Evolutionary conservation across 2,888 invertebrate genomes (phyloP).

Genomic region (Drosophila neonasuta): DNA sequence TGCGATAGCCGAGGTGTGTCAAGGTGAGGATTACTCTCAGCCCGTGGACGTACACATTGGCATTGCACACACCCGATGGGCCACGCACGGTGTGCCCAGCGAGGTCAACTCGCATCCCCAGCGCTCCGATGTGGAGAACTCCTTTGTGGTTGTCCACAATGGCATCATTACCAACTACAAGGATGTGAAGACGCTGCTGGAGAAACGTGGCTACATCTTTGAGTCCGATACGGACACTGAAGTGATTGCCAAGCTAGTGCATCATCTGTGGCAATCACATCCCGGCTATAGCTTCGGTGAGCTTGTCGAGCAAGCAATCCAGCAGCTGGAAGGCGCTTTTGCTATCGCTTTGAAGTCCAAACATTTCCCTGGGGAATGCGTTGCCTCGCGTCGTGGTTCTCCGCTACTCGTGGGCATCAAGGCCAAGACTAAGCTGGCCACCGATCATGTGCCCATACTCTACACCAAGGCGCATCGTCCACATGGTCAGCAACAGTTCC

Average conservation of each 20-base stretch:
- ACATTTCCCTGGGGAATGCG: constrained; percentile 97
- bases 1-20: constrained; percentile 87
- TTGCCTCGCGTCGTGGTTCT: constrained; percentile 96
- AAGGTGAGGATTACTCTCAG: constrained; percentile 85
- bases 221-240: constrained; percentile 99
- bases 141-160: constrained; percentile 95
- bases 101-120: constrained; percentile 98
- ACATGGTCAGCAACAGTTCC: constrained; percentile 86
- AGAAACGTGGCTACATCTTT: constrained; percentile 93
- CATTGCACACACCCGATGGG: constrained; percentile 99
- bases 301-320: constrained; percentile 96
- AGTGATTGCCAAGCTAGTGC: constrained; percentile 97
- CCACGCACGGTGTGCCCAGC: constrained; percentile 98
- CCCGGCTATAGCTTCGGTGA: constrained; percentile 95
- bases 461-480: constrained; percentile 88
- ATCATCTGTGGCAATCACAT: constrained; percentile 94
- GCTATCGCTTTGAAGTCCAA: constrained; percentile 98
- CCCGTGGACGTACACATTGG: constrained; percentile 93
- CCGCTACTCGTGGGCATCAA: constrained; percentile 98
- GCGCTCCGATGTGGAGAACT: constrained; percentile 91
- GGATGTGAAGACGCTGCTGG: constrained; percentile 93
- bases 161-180: constrained; percentile 99
- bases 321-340: constrained; percentile 99
- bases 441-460: constrained; percentile 98
- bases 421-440: constrained; percentile 94